Base-by-base conservation (phyloP, 2,797 vertebrate species). In the Fistularia commersonii region DNA sequence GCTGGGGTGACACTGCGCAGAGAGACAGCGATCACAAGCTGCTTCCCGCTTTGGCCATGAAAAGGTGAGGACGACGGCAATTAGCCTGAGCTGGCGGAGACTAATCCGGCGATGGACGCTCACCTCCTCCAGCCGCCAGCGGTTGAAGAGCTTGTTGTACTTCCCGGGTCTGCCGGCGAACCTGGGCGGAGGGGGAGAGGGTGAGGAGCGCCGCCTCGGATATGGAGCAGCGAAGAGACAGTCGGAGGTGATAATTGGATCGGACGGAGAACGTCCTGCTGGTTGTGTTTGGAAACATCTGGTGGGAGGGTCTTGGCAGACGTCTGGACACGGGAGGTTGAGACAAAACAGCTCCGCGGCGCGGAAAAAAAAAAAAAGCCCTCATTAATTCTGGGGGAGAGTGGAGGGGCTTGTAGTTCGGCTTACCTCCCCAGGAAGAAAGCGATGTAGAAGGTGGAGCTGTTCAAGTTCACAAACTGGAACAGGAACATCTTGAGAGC, bases 401-500 rank as follows among this genome's bases (percentile, higher is more conserved):
- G 46, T 41, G 11, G 43, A 53, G 42, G 52, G 61, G n/a, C n/a
- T n/a, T n/a, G n/a, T n/a, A n/a, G n/a, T n/a, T 43, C 4, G 32
- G 76, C 82, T 74, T 84, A 98, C 97, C 97, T 95, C 77, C 97
- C 97, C 33, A 99, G 90, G 68, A 99, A 99, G 87, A 99, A 99
- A 41, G 97, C 97, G 0, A 99, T 97, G 79, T 99, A 99, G 84
- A 99, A 99, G 13, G 97, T 99, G 41, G 97, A 99, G 72, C 97
- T 99, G 87, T 99, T 99, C 80, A 99, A 85, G 66, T 99, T 99
- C 56, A 99, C 97, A 79, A 99, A 99, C 81, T 99, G 97, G 87
- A 99, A 99, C 56, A 99, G 93, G 70, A 99, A 99, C 96, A 99
- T 99, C 88, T 99, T 99, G 77, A 99, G 88, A 65, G 97, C 93